Evolutionary conservation across 1,140 invertebrate species (phyloP).

Genomic region (Xylocopa sonorina): DNA sequence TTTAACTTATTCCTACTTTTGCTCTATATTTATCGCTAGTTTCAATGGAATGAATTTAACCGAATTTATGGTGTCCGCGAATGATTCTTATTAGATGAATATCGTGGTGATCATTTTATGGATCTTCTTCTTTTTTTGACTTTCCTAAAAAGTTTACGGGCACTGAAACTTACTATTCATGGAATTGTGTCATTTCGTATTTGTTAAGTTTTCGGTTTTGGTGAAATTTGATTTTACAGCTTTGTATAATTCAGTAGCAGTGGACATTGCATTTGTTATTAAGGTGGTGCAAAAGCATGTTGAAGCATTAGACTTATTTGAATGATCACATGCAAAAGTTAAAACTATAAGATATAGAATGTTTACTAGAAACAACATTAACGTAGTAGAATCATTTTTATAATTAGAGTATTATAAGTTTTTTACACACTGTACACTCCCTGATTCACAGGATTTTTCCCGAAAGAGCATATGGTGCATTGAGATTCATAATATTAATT

Average conservation of each 20-base stretch:
- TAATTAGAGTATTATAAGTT: slow-evolving; percentile 41
- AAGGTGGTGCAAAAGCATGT: slow-evolving; percentile 62
- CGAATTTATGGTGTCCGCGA: slow-evolving; percentile 7
- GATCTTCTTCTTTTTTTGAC: slow-evolving; percentile 16
- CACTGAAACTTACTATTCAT: slow-evolving; percentile 45
- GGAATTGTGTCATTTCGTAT: slow-evolving; percentile 35
- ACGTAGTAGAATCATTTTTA: slow-evolving; percentile 42
- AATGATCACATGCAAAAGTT: slow-evolving; percentile 46
- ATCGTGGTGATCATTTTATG: slow-evolving; percentile 10
- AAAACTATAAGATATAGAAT: slow-evolving; percentile 42
- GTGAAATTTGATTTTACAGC: slow-evolving; percentile 59
- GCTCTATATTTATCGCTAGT: slow-evolving; percentile 44
- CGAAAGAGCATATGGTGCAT: slow-evolving; percentile 45
- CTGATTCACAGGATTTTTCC: slow-evolving; percentile 61
- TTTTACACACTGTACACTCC: slow-evolving; percentile 40
- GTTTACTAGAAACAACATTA: slow-evolving; percentile 36
- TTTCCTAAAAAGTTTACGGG: slow-evolving; percentile 23
- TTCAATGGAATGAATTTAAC: slow-evolving; percentile 34
- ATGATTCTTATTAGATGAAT: slow-evolving; percentile 21
- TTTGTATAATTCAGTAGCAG: slow-evolving; percentile 31
- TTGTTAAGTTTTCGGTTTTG: slow-evolving; percentile 50
- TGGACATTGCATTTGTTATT: slow-evolving; percentile 52
- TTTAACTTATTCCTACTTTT: slow-evolving; percentile 50
- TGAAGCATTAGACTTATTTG: slow-evolving; percentile 50
- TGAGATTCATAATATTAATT: neutral